A percentile compares a stretch with the other conserved stretches of the same genome.
These are phyloP conservation scores for Lacanobia oleracea DNA, from an alignment of 2,888 invertebrate genomes.

Conservation along the genomic window DNA sequence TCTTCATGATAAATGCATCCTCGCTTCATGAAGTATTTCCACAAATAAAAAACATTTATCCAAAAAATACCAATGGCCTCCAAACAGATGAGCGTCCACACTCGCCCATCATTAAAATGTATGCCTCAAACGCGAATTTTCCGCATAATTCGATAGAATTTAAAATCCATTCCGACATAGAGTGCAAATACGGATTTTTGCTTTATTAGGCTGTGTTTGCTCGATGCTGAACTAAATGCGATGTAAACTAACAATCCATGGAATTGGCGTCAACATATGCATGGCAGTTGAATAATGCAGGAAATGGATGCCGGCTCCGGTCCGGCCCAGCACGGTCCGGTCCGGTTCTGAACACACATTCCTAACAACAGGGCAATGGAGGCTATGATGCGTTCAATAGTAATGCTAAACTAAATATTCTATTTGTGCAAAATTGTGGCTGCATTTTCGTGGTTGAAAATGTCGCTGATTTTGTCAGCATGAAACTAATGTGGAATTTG, in stretches of 20 bases:
- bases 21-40: conserved; percentile 1
- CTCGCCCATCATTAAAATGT: conserved; percentile 29
- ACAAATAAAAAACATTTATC: not conserved
- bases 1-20: conserved; percentile 23
- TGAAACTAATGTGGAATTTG: not conserved
- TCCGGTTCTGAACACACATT: conserved; percentile 49
- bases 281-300: conserved; percentile 62
- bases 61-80: not conserved
- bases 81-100: conserved; percentile 6
- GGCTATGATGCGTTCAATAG: conserved; percentile 48
- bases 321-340: not conserved
- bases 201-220: conserved; percentile 64
- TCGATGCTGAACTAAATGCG: conserved; percentile 57
- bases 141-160: conserved; percentile 50
- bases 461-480: not conserved
- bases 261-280: conserved; percentile 46
- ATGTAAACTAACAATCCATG: conserved; percentile 56
- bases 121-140: conserved; percentile 27
- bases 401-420: conserved; percentile 60
- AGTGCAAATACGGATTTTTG: conserved; percentile 60
- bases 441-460: conserved; percentile 17
- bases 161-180: conserved; percentile 45
- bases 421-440: conserved; percentile 32
- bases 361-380: conserved; percentile 48
- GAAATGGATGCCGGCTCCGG: conserved; percentile 35